These are phyloP conservation scores for Macropus fuliginosus DNA, from an alignment of 2,797 vertebrate genomes.

Conservation along the genomic window DNA sequence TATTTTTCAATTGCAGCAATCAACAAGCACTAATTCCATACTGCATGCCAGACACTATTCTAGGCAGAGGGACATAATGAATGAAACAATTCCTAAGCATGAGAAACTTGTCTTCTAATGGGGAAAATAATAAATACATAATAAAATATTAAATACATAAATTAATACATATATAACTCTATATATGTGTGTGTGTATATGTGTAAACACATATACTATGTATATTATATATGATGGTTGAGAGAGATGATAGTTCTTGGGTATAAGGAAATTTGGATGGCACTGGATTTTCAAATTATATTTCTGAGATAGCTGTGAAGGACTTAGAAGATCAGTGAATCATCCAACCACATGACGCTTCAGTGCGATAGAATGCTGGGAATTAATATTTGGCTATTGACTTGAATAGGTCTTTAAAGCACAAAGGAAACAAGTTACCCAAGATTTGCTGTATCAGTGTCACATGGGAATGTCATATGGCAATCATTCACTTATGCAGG, in stretches of 20 bases:
- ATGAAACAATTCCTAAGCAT: neutral
- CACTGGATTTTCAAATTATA: slow-evolving; percentile 7
- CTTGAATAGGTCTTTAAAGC: slow-evolving; percentile 49
- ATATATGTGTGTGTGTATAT: too few relatives aligned
- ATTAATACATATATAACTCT: too few relatives aligned
- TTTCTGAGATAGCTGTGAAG: slow-evolving; percentile 33
- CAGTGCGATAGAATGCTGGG: neutral
- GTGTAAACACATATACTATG: too few relatives aligned
- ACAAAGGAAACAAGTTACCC: neutral
- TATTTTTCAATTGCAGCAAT: neutral
- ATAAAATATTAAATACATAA: too few relatives aligned
- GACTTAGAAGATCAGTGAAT: slow-evolving; percentile 48
- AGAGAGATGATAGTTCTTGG: neutral
- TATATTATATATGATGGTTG: neutral
- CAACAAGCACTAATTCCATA: neutral
- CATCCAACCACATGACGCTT: slow-evolving; percentile 20
- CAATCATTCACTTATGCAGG: slow-evolving; percentile 21
- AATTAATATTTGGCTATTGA: neutral
- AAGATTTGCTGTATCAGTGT: neutral
- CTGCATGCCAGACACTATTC: neutral
- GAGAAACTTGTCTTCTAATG: neutral
- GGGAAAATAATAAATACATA: neutral
- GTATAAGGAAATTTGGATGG: neutral
- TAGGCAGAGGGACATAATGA: neutral
- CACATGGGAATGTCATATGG: slow-evolving; percentile 21